Base-by-base conservation (phyloP, 2,888 invertebrate species). In the Deilephila elpenor region DNA sequence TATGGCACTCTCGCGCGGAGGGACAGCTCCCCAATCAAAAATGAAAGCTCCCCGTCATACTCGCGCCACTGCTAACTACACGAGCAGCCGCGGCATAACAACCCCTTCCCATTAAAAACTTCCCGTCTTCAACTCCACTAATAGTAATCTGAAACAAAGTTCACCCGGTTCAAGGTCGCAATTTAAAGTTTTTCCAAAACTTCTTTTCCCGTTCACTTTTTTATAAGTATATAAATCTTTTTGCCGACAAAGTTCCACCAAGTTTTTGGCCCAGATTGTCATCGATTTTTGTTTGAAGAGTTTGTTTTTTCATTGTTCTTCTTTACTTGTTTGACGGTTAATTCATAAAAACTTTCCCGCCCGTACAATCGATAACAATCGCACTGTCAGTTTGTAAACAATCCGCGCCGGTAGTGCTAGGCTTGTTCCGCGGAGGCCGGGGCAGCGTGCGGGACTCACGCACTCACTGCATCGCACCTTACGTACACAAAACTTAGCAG, bases 201-300 rank as follows among this genome's bases (percentile, higher is more conserved):
- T 93, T 93, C 90, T 88, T 89, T 93, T 91, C 89, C 91, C 93
- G 89, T 91, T 91, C 91, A 93, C 91, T 94, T 94, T 94, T 94
- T 94, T 94, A 93, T 93, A 93, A 93, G 93, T 93, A 91, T 94
- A 95, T 94, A 94, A 95, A 95, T 95, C 94, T 94, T 95, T 94
- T 94, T 93, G 93, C 88, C 93, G 91, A 89, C 92, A 85, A 93
- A 95, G 90, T 95, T 95, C 84, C 85, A 86, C 90, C 79, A 94
- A 94, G 93, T 94, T 94, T 93, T 94, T 94, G 94, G 93, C 94
- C 95, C 93, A 95, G 94, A 95, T 95, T 95, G 94, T 93, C 94
- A 95, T 95, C 95, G 95, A 95, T 95, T 95, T 95, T 95, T 95
- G 94, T 95, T 95, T 93, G 93, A 93, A 89, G 92, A 94, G 92